phyloP scores from a whole-genome alignment of 92 coral and sea anemone species.

The Paragorgia papillata region DNA sequence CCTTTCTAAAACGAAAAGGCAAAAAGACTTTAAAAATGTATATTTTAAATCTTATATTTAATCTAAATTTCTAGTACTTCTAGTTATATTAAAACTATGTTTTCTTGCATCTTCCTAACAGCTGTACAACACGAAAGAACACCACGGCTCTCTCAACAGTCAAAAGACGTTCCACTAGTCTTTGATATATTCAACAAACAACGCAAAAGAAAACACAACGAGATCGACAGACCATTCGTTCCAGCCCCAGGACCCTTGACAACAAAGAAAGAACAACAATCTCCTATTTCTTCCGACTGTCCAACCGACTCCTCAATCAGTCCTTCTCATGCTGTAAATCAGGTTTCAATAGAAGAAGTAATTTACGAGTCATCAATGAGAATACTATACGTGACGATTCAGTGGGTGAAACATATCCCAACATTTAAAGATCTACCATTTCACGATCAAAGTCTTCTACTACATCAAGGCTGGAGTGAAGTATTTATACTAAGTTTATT shows the following conservation, averaged over 20 bases:
- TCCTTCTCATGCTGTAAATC: slow-evolving; percentile 68
- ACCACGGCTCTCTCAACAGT: slow-evolving; percentile 78
- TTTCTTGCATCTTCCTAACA: too few relatives aligned
- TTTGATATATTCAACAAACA: slow-evolving; percentile 59
- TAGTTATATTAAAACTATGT: too few relatives aligned
- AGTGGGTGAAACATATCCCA: slow-evolving; percentile 98
- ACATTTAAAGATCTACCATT: slow-evolving; percentile 93
- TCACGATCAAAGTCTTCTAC: slow-evolving; percentile 89
- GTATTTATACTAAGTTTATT: slow-evolving; percentile 81
- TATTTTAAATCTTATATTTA: too few relatives aligned
- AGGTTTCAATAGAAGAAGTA: slow-evolving; percentile 62
- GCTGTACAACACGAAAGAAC: slow-evolving; percentile 98
- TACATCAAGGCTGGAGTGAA: slow-evolving; percentile 96
- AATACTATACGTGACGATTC: slow-evolving; percentile 87
- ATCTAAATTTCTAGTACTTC: too few relatives aligned
- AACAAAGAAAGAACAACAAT: slow-evolving; percentile 70
- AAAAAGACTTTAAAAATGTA: too few relatives aligned
- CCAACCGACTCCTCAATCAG: slow-evolving; percentile 76
- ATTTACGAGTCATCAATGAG: slow-evolving; percentile 92
- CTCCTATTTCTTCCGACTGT: slow-evolving; percentile 62
- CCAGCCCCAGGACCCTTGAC: slow-evolving; percentile 34
- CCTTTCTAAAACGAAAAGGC: too few relatives aligned
- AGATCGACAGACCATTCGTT: slow-evolving; percentile 51
- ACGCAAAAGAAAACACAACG: slow-evolving; percentile 72
- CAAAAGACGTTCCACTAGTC: slow-evolving; percentile 33